A percentile compares a stretch with the other conserved stretches of the same genome.
Evolutionary conservation across 2,113 vertebrate species (phyloP).

Genomic region (Raja brachyura): DNA sequence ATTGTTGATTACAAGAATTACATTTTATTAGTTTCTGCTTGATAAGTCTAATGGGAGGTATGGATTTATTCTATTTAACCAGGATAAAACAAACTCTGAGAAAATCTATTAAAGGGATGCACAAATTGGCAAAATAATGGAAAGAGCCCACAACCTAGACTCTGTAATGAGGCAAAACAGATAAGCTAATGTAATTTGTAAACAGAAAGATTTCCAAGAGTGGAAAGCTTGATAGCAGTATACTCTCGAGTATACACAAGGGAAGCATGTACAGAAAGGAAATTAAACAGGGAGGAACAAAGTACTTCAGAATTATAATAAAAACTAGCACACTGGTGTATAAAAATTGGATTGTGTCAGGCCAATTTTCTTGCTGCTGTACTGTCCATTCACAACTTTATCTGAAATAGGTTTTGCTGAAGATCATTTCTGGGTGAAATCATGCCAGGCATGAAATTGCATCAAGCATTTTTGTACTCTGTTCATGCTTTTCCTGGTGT

Average conservation of each 20-base stretch:
- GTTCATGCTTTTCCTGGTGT: too few species aligned
- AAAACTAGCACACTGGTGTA: neutral
- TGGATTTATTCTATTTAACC: conserved; percentile 22
- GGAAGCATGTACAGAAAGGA: conserved; percentile 3
- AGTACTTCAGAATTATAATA: neutral
- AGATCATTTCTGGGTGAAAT: too few species aligned
- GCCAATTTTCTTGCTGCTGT: too few species aligned
- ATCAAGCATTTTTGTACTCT: too few species aligned
- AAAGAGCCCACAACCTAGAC: neutral
- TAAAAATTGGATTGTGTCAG: too few species aligned
- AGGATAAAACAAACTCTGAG: neutral
- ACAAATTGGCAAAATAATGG: conserved; percentile 22
- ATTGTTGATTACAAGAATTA: conserved; percentile 24
- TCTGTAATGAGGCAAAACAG: conserved; percentile 18
- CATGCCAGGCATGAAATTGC: too few species aligned
- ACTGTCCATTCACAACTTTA: too few species aligned
- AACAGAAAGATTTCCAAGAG: conserved; percentile 2
- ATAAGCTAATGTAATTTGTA: conserved; percentile 9
- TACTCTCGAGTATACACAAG: neutral
- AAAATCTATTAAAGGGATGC: conserved; percentile 13
- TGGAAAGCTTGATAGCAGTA: neutral
- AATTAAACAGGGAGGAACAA: neutral
- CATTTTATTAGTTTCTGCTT: conserved; percentile 34
- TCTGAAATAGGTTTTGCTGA: too few species aligned
- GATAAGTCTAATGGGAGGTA: conserved; percentile 2